Percentiles rank a stretch among this genome's conserved stretches.
Evolutionary conservation across 1,140 invertebrate species (phyloP).

Genomic region (Bombus cullumanus): DNA sequence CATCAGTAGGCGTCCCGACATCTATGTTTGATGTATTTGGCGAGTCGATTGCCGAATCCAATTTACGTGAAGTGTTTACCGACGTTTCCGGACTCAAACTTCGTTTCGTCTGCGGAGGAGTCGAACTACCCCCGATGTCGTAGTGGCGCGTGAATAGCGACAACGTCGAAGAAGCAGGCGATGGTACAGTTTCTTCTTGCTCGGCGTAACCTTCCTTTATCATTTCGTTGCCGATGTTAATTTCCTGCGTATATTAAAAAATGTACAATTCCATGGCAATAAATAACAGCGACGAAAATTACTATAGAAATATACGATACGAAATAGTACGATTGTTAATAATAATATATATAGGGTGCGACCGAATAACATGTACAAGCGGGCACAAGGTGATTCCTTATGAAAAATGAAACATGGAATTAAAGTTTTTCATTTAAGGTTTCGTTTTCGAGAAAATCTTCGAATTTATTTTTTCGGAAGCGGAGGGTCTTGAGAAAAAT

Average conservation of each 20-base stretch:
- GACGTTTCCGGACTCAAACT: neutral
- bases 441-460: too few species aligned
- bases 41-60: neutral
- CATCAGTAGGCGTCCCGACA: neutral
- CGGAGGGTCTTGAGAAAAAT: too few species aligned
- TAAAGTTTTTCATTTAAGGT: too few species aligned
- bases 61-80: neutral
- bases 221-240: constrained; percentile 70
- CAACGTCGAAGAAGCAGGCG: neutral
- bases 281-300: neutral
- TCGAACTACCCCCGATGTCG: neutral
- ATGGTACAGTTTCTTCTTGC: neutral
- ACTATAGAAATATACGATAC: too few species aligned
- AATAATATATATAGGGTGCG: too few species aligned
- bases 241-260: neutral
- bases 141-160: neutral
- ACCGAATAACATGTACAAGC: too few species aligned
- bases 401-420: too few species aligned
- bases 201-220: constrained; percentile 64
- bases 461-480: too few species aligned
- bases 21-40: neutral
- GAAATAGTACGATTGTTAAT: too few species aligned
- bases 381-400: too few species aligned
- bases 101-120: neutral
- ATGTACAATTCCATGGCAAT: neutral